Evolutionary conservation across 2,797 vertebrate species (phyloP).

Genomic region (Nasua narica): DNA sequence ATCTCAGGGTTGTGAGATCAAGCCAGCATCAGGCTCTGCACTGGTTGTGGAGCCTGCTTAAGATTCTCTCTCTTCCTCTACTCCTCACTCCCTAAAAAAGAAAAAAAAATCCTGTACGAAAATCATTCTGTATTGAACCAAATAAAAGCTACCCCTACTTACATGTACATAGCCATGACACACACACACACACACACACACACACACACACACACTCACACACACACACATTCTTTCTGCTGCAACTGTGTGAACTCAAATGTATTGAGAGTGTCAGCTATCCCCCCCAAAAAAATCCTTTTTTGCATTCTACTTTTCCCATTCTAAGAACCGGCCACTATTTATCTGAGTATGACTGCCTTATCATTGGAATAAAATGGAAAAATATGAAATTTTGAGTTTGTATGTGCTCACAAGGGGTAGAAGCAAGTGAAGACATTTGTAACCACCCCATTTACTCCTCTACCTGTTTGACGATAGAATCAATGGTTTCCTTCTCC

Average conservation of each 20-base stretch:
- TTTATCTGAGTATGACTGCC: not conserved
- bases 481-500: not conserved
- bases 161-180: conserved; percentile 53
- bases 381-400: not conserved
- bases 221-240: not conserved
- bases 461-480: not conserved
- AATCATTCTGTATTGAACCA: conserved; percentile 67
- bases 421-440: not conserved
- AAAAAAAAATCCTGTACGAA: conserved; percentile 17
- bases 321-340: conserved; percentile 58
- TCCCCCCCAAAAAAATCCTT: conserved; percentile 65
- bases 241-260: conserved; percentile 71
- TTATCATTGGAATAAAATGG: not conserved
- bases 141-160: conserved; percentile 67
- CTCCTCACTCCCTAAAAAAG: not conserved
- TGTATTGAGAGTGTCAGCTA: conserved; percentile 63
- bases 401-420: not conserved
- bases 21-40: not conserved
- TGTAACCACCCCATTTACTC: not conserved
- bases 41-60: not conserved
- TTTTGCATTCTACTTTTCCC: conserved; percentile 57
- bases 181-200: conserved; percentile 8
- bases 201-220: not conserved
- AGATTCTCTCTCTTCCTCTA: not conserved
- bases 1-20: not conserved